Evolutionary conservation across 1,140 invertebrate genomes (phyloP).

Genomic region (Dreissena polymorpha): DNA sequence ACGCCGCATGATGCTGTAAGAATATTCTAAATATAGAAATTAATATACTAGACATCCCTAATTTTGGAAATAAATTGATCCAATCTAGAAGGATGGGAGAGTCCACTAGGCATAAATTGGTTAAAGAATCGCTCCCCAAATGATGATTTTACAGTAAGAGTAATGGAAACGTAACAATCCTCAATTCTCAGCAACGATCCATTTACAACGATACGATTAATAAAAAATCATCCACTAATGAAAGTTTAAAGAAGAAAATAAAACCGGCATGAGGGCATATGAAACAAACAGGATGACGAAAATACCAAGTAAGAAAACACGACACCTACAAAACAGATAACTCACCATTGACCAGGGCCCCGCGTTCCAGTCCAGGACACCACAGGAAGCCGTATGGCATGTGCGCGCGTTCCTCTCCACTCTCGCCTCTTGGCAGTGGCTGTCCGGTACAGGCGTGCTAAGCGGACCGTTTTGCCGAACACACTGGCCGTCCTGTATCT

Average conservation of each 20-base stretch:
- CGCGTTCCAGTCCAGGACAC: slow-evolving; percentile 28
- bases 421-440: slow-evolving; percentile 9
- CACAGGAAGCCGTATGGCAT: slow-evolving; percentile 32
- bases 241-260: neutral
- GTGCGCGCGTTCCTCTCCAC: neutral
- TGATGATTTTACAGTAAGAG: neutral
- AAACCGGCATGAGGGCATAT: neutral
- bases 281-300: neutral
- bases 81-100: too few relatives aligned
- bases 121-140: neutral
- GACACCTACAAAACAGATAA: neutral
- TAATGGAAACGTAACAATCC: neutral
- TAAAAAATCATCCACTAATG: too few relatives aligned
- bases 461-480: neutral
- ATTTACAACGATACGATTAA: neutral
- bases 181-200: neutral
- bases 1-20: too few relatives aligned
- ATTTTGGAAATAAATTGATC: too few relatives aligned
- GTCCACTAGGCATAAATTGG: too few relatives aligned
- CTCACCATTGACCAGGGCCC: slow-evolving; percentile 46
- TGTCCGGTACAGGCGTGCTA: neutral
- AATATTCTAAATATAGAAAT: too few relatives aligned
- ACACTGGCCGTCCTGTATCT: slow-evolving; percentile 9
- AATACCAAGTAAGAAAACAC: neutral
- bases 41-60: too few relatives aligned